These are phyloP conservation scores for Melanitta fusca DNA, from an alignment of 2,797 vertebrate species.

Conservation along the genomic window DNA sequence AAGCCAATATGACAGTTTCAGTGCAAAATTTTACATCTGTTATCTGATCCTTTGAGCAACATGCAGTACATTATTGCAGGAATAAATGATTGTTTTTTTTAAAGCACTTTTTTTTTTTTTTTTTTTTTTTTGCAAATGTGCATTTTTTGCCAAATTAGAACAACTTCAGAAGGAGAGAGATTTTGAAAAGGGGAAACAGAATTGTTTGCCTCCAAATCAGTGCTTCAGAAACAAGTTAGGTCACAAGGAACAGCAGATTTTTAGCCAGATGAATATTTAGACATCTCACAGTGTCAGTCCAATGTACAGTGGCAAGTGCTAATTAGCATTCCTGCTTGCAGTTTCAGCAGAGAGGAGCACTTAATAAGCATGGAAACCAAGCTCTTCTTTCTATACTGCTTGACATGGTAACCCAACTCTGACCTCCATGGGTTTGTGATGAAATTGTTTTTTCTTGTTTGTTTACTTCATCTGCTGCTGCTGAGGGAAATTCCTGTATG, in stretches of 20 bases:
- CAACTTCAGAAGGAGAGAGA: not conserved
- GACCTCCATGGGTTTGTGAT: not conserved
- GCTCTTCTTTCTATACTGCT: not conserved
- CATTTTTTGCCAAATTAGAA: not conserved
- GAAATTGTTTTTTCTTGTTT: constrained; percentile 51
- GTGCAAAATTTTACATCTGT: not conserved
- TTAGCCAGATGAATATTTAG: not conserved
- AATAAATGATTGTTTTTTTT: not conserved
- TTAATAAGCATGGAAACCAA: constrained; percentile 30
- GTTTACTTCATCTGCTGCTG: constrained; percentile 48
- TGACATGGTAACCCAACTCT: constrained; percentile 8
- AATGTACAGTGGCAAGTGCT: not conserved
- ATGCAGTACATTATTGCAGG: not conserved
- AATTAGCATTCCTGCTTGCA: constrained; percentile 20
- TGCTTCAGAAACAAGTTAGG: not conserved
- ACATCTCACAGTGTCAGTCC: not conserved
- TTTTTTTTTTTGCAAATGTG: not conserved
- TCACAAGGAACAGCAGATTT: not conserved
- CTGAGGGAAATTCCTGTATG: constrained; percentile 55
- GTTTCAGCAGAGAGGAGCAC: not conserved
- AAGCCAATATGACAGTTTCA: not conserved
- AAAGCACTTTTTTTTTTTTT: not conserved
- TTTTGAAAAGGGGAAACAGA: not conserved
- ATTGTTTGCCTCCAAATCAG: not conserved
- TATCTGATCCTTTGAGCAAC: not conserved